Percentiles rank a stretch among this genome's conserved stretches.
Conservation (phyloP, 2,113 vertebrate genomes). For the Phylloscopus whistleri region DNA sequence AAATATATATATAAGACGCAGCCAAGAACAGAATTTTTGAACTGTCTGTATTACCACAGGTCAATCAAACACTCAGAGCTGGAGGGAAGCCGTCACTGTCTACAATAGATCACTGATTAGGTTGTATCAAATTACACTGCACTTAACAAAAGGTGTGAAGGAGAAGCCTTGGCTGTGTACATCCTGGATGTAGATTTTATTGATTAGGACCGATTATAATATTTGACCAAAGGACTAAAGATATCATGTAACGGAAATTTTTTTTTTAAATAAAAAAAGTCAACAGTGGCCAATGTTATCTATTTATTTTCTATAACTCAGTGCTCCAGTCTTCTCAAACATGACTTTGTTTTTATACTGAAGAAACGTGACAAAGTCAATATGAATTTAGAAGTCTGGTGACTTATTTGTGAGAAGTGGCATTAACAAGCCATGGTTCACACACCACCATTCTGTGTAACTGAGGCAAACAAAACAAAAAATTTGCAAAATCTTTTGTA, state of each 20-base stretch:
- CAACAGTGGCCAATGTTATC: not conserved
- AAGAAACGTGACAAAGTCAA: not conserved
- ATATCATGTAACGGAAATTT: not conserved
- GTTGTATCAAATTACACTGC: not conserved
- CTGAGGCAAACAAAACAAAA: not conserved
- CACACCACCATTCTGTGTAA: not conserved
- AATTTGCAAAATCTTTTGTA: not conserved
- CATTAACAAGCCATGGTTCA: not conserved
- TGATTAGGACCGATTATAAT: not conserved
- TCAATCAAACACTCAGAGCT: not conserved
- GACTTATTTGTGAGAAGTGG: not conserved
- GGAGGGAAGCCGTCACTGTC: not conserved
- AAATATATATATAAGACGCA: not conserved
- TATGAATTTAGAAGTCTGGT: not conserved
- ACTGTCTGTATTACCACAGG: not conserved
- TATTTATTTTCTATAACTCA: not conserved
- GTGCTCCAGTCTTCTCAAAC: not conserved
- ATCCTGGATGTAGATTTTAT: not conserved
- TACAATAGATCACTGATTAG: not conserved
- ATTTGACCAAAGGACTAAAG: not conserved
- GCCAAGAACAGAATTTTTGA: not conserved
- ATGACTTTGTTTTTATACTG: not conserved
- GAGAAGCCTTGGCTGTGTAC: not conserved
- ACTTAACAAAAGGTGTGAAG: not conserved
- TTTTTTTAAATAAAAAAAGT: not conserved